Base-by-base conservation (phyloP, 2,888 invertebrate species). In the Hipparchia sbordonii region DNA sequence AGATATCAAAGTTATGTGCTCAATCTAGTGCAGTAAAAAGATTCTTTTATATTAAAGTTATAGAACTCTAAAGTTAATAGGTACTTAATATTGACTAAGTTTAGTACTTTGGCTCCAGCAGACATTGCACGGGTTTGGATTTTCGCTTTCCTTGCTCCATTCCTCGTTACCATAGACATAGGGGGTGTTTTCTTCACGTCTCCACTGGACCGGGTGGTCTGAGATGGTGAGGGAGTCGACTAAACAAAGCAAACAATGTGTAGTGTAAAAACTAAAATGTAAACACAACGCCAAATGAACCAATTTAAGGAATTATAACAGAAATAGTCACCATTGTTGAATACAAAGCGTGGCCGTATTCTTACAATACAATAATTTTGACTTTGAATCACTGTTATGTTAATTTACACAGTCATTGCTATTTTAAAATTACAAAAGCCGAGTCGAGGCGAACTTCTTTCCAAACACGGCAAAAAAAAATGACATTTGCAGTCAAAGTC, bases 81-180 rank as follows among this genome's bases (percentile, higher is more conserved):
- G 10, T 6, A 60, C 7, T 60, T 10, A 33, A 56, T 39, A 13
- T 46, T 39, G 8, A 39, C 4, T 62, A 33, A 57, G 7, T 13
- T 56, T 6, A 45, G 71, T 84, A 92, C 94, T 85, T 94, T 94
- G 71, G 87, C 87, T 62, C 89, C 88, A 52, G 92, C 94, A 45
- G 94, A 90, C 95, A 95, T 95, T 56, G 95, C 95, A 67, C 95
- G 92, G 52, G 95, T 95, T 84, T 95, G 95, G 68, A 95, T 95
- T 89, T 95, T 95, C 71, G 95, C 94, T 85, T 95, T 95, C 77
- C 95, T 94, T 72, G 95, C 95, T 72, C 94, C 94, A 84, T 95
- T 95, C 82, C 95, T 92, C 71, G 95, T 95, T 39, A 95, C 90
- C 76, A 95, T 93, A 70, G 76, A 89, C n/a, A 92, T 86, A n/a